Conservation (phyloP, 2,888 invertebrate genomes). For the Apodemia mormo region DNA sequence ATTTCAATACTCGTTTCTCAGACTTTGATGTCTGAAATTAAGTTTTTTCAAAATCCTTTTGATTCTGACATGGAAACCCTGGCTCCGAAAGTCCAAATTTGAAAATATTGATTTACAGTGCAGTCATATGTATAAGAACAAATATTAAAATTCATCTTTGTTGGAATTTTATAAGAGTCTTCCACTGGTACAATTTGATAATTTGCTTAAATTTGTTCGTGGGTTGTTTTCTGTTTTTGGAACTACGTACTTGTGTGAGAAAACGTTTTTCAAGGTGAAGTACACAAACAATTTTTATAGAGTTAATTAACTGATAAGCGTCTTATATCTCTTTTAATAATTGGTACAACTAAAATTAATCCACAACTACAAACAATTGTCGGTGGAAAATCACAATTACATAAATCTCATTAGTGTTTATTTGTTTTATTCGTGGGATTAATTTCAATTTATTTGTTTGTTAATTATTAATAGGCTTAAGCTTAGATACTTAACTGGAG, state of each 20-base stretch:
- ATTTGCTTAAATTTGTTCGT: too few species aligned
- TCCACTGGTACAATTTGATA: too few species aligned
- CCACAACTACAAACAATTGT: too few species aligned
- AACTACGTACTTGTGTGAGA: too few species aligned
- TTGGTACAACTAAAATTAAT: too few species aligned
- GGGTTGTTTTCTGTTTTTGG: too few species aligned
- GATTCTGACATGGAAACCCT: background rate
- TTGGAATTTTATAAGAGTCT: too few species aligned
- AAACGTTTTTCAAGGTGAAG: constrained; percentile 35
- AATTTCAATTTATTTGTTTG: background rate
- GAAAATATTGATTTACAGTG: constrained; percentile 23
- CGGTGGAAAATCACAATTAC: too few species aligned
- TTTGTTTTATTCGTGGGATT: constrained; percentile 10
- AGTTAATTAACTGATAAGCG: constrained; percentile 13
- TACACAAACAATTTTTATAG: constrained; percentile 27
- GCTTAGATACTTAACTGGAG: background rate
- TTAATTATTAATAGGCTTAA: constrained; percentile 1
- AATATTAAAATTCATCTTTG: too few species aligned
- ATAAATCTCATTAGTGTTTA: too few species aligned
- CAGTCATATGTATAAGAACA: constrained; percentile 24
- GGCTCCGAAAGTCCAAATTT: background rate
- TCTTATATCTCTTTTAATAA: constrained; percentile 18
- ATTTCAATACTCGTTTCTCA: too few species aligned
- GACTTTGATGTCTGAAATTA: background rate
- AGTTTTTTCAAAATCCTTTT: constrained; percentile 5